Percentiles rank a stretch among this genome's conserved stretches.
Evolutionary conservation across 2,797 vertebrate genomes (phyloP).

Genomic region (Agapornis canus): DNA sequence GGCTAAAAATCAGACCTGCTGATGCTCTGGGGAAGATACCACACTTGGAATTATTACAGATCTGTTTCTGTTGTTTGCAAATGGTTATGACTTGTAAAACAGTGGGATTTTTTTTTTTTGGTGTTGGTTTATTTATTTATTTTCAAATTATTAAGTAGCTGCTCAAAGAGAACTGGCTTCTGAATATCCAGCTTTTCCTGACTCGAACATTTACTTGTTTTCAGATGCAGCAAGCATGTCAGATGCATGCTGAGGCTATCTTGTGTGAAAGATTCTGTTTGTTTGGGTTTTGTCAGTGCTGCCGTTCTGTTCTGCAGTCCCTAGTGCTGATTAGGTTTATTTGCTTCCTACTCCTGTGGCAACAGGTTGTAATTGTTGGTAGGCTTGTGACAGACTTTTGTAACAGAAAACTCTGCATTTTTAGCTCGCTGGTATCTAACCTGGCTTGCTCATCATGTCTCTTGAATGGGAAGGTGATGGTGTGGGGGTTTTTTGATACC

Average conservation of each 20-base stretch:
- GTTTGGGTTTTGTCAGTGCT: not conserved
- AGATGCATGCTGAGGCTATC: not conserved
- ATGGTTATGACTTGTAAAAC: not conserved
- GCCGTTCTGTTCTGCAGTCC: not conserved
- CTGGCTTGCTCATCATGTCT: not conserved
- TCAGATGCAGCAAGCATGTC: not conserved
- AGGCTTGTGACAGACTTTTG: not conserved
- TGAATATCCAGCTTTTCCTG: not conserved
- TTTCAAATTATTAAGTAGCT: not conserved
- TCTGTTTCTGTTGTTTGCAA: not conserved
- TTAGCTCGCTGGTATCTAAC: not conserved
- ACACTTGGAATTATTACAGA: not conserved
- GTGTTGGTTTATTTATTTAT: not conserved
- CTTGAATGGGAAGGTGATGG: not conserved
- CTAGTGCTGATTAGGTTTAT: not conserved
- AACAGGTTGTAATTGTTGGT: constrained; percentile 19
- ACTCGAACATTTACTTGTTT: rapidly evolving
- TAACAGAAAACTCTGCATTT: not conserved
- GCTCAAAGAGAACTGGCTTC: not conserved
- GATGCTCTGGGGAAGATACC: not conserved
- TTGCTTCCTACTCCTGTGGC: not conserved
- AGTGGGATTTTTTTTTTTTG: not conserved
- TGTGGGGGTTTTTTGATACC: not conserved
- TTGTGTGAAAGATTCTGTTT: not conserved
- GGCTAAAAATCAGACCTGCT: not conserved